phyloP scores from a whole-genome alignment of 2,113 vertebrate species.

The Plectropomus leopardus region DNA sequence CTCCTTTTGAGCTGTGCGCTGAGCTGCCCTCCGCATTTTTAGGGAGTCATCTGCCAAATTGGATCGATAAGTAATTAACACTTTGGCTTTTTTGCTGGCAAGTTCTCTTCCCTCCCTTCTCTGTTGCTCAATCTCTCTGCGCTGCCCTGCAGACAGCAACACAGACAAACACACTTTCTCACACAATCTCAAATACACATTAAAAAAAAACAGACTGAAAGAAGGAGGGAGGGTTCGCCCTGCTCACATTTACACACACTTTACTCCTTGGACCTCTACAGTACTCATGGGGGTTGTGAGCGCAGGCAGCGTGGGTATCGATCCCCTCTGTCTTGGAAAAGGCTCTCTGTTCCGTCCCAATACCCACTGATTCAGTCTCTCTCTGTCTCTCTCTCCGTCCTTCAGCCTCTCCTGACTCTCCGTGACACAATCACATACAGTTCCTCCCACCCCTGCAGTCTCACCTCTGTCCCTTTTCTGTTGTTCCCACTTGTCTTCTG shows the following conservation, averaged over 20 bases:
- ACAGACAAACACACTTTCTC: slow-evolving; percentile 22
- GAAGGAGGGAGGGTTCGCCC: slow-evolving; percentile 6
- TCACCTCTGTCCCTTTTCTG: slow-evolving; percentile 3
- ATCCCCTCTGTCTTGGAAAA: slow-evolving; percentile 55
- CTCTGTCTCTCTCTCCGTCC: slow-evolving; percentile 7
- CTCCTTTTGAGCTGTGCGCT: slow-evolving; percentile 57
- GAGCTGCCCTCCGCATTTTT: slow-evolving; percentile 70
- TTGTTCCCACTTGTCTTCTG: not conserved
- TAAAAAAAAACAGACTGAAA: slow-evolving; percentile 33
- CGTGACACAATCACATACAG: slow-evolving; percentile 35
- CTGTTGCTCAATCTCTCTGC: slow-evolving; percentile 32
- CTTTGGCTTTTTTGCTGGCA: slow-evolving; percentile 75
- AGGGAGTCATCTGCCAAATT: slow-evolving; percentile 85
- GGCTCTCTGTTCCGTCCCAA: slow-evolving; percentile 48
- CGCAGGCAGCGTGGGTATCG: slow-evolving; percentile 38
- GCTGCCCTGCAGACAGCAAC: slow-evolving; percentile 33
- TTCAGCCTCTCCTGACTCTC: slow-evolving; percentile 21
- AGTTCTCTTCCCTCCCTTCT: slow-evolving; percentile 58
- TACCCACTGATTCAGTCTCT: slow-evolving; percentile 41
- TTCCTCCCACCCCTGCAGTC: not conserved
- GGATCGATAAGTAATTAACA: slow-evolving; percentile 89
- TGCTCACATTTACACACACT: slow-evolving; percentile 54
- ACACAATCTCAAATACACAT: slow-evolving; percentile 43
- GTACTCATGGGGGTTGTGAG: slow-evolving; percentile 56
- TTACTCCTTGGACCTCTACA: slow-evolving; percentile 41